phyloP scores from a whole-genome alignment of 2,113 vertebrate species.

The Dolichotis patagonum region DNA sequence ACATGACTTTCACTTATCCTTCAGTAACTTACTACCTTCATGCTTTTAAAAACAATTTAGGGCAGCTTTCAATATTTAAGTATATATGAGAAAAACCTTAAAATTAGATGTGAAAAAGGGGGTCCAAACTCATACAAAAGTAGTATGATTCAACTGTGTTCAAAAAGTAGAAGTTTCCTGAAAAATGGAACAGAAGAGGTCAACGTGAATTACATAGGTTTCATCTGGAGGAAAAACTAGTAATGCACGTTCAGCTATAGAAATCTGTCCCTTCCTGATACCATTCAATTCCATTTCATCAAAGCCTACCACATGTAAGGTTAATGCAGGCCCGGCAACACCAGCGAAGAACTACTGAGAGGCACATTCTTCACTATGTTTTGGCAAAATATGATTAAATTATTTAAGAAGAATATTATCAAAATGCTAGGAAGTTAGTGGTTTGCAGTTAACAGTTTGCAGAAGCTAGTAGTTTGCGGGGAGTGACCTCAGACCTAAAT shows the following conservation, averaged over 20 bases:
- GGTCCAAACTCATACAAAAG: not conserved
- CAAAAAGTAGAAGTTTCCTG: not conserved
- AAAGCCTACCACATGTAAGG: not conserved
- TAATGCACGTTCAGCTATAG: not conserved
- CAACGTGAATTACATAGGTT: not conserved
- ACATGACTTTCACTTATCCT: not conserved
- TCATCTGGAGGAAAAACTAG: not conserved
- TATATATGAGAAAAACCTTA: not conserved
- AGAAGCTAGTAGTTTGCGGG: not conserved
- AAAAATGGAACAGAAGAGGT: not conserved
- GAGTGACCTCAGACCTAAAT: not conserved
- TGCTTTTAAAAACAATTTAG: not conserved
- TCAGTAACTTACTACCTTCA: not conserved
- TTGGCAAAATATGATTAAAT: not conserved
- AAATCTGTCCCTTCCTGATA: not conserved
- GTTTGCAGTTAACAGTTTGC: not conserved
- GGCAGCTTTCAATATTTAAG: not conserved
- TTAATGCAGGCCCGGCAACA: not conserved
- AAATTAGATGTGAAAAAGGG: not conserved
- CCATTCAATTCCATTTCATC: not conserved
- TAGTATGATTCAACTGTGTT: not conserved
- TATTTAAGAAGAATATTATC: not conserved
- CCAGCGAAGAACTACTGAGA: not conserved
- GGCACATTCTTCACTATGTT: not conserved
- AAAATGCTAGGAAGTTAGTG: not conserved